Base-by-base conservation (phyloP, 2,888 invertebrate genomes). In the Stenchaetothrips biformis region DNA sequence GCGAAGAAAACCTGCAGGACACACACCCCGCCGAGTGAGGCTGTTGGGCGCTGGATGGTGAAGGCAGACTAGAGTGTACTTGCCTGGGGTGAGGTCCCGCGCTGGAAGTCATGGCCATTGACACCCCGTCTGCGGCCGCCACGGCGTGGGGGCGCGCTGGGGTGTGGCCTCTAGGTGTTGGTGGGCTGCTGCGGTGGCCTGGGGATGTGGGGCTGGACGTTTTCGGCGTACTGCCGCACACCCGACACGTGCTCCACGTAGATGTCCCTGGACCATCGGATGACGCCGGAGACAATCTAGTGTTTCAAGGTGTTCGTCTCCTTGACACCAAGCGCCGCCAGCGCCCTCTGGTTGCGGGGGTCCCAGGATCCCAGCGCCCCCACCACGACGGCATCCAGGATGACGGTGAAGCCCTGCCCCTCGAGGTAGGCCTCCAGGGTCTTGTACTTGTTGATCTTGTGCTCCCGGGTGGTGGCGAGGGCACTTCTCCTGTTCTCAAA, bases 311-410 rank as follows among this genome's bases (percentile, higher is more conserved):
- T 49, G 0, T 49, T 59, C 0, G 84, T 83, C 8, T 49, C 8
- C 7, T 11, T 49, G 8, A 82, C 79, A 8, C 83, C 81, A 9
- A 84, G 79, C 18, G 16, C 9, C 18, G 80, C 74, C 9, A 84
- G 79, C 59, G 84, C 84, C 1, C 62, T 25, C 79, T 85, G 84
- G 81, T 85, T 85, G 2, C 27, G 80, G 1, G 82, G 83, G 81
- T 85, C 84, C 85, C 85, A 86, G 11, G 84, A 79, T 4, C 86
- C 85, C 1, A 86, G 84, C 18, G 85, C 81, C 13, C 85, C 85
- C 8, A 85, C 84, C 48, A 85, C 81, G 79, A 86, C 79, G 18
- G 84, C 84, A 21, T 84, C 83, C 37, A 84, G 79, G 8, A 74
- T 27, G 11, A 83, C 83, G 2, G 78, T 74, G 79, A 82, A 82